phyloP scores from a whole-genome alignment of 2,797 vertebrate species.

The Xenops minutus region DNA sequence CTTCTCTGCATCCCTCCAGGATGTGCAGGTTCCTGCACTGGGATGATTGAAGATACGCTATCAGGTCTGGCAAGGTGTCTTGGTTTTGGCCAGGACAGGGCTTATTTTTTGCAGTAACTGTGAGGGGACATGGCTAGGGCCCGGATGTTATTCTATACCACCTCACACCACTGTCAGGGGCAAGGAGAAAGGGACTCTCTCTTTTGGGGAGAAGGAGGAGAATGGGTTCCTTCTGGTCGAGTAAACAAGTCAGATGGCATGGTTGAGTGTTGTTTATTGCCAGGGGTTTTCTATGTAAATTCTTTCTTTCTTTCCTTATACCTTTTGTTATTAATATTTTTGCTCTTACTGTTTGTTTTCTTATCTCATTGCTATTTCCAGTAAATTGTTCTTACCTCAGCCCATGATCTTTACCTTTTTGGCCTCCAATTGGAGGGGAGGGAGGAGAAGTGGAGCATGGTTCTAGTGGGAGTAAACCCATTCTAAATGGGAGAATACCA shows the following conservation, averaged over 20 bases:
- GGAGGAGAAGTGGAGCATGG: not conserved
- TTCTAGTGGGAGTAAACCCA: not conserved
- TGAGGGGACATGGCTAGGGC: not conserved
- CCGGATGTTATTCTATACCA: not conserved
- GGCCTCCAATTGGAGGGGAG: not conserved
- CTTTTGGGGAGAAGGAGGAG: not conserved
- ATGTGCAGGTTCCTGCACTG: rapidly evolving
- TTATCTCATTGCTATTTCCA: not conserved
- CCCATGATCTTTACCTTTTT: not conserved
- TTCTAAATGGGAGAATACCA: not conserved
- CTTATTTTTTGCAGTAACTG: not conserved
- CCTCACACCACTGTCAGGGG: not conserved
- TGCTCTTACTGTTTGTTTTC: not conserved
- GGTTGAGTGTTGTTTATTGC: not conserved
- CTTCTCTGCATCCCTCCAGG: not conserved
- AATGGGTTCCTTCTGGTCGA: not conserved
- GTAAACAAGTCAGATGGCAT: not conserved
- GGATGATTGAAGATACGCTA: not conserved
- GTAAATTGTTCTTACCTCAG: not conserved
- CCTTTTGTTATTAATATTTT: not conserved
- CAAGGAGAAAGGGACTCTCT: not conserved
- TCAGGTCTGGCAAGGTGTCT: not conserved
- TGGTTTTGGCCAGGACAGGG: not conserved
- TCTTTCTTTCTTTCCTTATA: not conserved
- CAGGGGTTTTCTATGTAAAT: not conserved